Percentiles rank a stretch among this genome's conserved stretches.
phyloP scores from a whole-genome alignment of 2,888 invertebrate genomes.

The Lymantria dispar region DNA sequence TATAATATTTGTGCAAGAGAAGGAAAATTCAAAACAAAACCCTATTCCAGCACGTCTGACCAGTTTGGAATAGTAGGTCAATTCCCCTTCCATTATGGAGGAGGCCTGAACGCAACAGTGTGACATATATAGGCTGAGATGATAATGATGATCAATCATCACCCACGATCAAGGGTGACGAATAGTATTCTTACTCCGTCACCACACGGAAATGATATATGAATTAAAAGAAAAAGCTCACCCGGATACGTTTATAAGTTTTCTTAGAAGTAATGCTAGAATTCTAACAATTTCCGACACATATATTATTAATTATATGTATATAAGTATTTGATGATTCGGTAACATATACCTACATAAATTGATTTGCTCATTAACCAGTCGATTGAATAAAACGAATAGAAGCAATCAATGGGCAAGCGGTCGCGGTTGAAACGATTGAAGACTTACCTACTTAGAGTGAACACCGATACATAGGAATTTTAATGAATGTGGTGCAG shows the following conservation, averaged over 20 bases:
- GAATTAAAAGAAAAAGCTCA: slow-evolving; percentile 8
- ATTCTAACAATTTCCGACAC: slow-evolving; percentile 47
- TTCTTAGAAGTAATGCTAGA: slow-evolving; percentile 36
- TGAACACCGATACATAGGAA: slow-evolving; percentile 55
- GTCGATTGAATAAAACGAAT: slow-evolving; percentile 47
- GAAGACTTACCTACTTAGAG: slow-evolving; percentile 40
- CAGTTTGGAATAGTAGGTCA: too few species aligned
- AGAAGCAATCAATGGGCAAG: slow-evolving; percentile 41
- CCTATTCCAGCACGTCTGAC: too few species aligned
- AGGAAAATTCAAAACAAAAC: too few species aligned
- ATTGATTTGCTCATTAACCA: slow-evolving; percentile 46
- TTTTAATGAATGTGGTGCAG: slow-evolving; percentile 69
- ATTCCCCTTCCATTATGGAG: too few species aligned
- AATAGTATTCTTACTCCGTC: too few species aligned
- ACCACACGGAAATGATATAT: too few species aligned
- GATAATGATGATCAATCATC: too few species aligned
- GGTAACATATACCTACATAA: slow-evolving; percentile 30
- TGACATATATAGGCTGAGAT: too few species aligned
- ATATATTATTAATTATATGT: slow-evolving; percentile 31
- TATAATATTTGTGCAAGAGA: too few species aligned
- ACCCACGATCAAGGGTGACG: too few species aligned
- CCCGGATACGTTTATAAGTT: slow-evolving; percentile 32
- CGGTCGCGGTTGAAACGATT: slow-evolving; percentile 35
- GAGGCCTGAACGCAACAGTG: too few species aligned
- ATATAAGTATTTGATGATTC: slow-evolving; percentile 47